Evolutionary conservation across 2,797 vertebrate genomes (phyloP).

Genomic region (Schizopygopsis malacanthus): DNA sequence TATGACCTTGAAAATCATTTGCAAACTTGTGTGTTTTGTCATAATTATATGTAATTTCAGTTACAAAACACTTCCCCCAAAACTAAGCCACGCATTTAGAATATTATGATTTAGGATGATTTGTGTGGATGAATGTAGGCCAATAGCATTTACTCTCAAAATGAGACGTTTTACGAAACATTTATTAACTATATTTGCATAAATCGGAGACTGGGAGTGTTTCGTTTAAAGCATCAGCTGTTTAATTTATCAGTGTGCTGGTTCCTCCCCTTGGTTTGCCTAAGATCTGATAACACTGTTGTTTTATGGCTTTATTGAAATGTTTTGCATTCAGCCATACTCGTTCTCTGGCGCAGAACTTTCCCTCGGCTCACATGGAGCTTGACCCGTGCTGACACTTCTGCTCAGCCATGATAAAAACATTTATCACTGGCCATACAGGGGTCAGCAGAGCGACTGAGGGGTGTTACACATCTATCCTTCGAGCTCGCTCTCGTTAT

Average conservation of each 20-base stretch:
- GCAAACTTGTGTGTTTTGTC: conserved; percentile 2
- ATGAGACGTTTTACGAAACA: not conserved
- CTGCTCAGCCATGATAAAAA: conserved; percentile 55
- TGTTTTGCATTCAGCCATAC: conserved; percentile 52
- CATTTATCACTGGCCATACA: conserved; percentile 55
- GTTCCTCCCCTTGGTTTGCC: conserved; percentile 42
- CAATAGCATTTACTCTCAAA: conserved; percentile 2
- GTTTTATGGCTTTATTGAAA: conserved; percentile 56
- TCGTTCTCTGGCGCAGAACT: conserved; percentile 40
- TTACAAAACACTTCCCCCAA: not conserved
- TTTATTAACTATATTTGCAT: conserved; percentile 80
- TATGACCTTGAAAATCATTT: not conserved
- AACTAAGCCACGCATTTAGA: conserved; percentile 80
- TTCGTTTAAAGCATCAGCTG: conserved; percentile 38
- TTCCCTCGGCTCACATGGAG: conserved; percentile 42
- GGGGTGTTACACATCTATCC: conserved; percentile 53
- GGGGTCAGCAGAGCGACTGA: conserved; percentile 50
- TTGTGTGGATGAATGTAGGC: conserved; percentile 40
- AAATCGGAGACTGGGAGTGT: conserved; percentile 76
- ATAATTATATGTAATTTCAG: not conserved
- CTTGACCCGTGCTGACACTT: conserved; percentile 49
- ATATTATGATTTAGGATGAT: conserved; percentile 80
- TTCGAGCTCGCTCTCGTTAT: conserved; percentile 23
- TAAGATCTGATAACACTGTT: conserved; percentile 58
- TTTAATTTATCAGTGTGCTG: conserved; percentile 38